Evolutionary conservation across 2,888 invertebrate species (phyloP).

Genomic region (Xestia ashworthii): DNA sequence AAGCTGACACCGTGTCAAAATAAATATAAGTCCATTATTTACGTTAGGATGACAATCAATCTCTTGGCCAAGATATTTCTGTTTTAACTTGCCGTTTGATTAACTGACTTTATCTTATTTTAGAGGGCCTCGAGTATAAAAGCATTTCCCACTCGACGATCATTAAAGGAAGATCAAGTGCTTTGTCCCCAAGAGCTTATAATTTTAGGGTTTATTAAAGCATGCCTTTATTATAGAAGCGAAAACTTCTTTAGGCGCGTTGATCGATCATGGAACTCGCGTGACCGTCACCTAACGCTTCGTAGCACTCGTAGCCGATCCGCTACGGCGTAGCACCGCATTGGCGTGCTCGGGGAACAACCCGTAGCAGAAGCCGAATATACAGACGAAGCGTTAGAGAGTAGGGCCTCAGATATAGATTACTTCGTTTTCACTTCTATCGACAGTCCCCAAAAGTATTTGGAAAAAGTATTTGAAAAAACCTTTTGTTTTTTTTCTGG

Average conservation of each 20-base stretch:
- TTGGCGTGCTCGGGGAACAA: no score
- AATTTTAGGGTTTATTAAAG: not conserved
- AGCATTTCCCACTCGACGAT: not conserved
- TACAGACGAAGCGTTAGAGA: no score
- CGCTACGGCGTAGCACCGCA: no score
- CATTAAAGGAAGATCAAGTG: not conserved
- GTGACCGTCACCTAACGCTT: no score
- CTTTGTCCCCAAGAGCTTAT: not conserved
- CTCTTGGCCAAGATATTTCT: slow-evolving; percentile 36
- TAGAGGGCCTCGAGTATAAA: not conserved
- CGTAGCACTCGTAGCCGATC: no score
- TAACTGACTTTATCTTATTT: slow-evolving; percentile 31
- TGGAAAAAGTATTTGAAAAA: no score
- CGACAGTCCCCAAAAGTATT: no score
- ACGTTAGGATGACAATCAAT: slow-evolving; percentile 54
- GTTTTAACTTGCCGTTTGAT: slow-evolving; percentile 21
- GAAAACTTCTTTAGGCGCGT: no score
- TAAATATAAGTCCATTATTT: slow-evolving; percentile 62
- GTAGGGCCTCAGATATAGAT: no score
- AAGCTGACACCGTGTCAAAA: slow-evolving; percentile 59
- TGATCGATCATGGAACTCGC: no score
- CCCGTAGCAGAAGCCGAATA: no score
- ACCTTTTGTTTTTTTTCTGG: not conserved
- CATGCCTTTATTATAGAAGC: not conserved
- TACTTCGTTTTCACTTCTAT: no score